Conservation (phyloP, 2,113 vertebrate species). For the Nycticorax nycticorax region DNA sequence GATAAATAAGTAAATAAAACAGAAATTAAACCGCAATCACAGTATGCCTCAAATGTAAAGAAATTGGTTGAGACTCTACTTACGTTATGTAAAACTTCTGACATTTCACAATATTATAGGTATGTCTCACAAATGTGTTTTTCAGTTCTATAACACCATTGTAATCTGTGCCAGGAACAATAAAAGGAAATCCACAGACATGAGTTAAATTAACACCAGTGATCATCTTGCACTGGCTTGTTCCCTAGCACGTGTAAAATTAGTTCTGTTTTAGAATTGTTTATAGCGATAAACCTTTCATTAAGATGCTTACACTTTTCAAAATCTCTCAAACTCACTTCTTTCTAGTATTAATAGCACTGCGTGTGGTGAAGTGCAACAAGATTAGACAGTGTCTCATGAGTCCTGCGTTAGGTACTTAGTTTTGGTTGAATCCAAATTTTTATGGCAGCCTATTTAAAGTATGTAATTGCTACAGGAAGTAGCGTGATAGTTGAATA, state of each 20-base stretch:
- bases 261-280: background rate
- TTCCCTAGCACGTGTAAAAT: background rate
- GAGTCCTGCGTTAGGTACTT: conserved; percentile 4
- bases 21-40: background rate
- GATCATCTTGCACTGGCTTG: background rate
- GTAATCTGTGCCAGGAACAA: background rate
- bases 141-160: background rate
- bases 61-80: background rate
- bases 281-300: conserved; percentile 16
- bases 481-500: background rate
- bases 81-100: background rate
- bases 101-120: background rate
- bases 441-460: conserved; percentile 2
- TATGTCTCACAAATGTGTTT: background rate
- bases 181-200: background rate
- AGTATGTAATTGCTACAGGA: conserved; percentile 28
- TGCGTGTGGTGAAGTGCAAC: background rate
- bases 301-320: background rate
- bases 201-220: background rate
- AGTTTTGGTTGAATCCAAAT: background rate
- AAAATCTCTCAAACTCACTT: conserved; percentile 4
- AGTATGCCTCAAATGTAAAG: background rate
- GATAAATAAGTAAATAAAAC: background rate
- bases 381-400: background rate
- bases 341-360: background rate